Conservation (phyloP, 2,888 invertebrate genomes). For the Drosophila lacicola region DNA sequence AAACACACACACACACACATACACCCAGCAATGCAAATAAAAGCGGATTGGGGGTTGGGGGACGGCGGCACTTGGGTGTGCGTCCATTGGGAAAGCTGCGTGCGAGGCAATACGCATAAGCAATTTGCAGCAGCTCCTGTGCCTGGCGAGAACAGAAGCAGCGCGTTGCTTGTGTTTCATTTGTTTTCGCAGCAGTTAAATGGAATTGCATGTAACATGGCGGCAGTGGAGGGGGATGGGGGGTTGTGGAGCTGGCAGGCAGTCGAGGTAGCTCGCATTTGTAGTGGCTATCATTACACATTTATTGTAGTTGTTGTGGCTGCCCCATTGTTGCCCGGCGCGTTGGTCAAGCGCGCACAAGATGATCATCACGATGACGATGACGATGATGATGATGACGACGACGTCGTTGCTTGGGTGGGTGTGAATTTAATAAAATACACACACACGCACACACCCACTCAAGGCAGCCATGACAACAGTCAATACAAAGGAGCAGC, state of each 20-base stretch:
- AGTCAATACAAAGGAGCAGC: conserved; percentile 58
- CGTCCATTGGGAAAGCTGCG: conserved; percentile 37
- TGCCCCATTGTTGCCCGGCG: conserved; percentile 53
- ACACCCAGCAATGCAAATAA: conserved; percentile 47
- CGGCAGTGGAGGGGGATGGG: background rate
- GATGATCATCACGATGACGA: conserved; percentile 37
- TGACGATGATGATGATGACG: conserved; percentile 39
- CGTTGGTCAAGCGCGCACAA: conserved; percentile 67
- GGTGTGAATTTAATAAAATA: conserved; percentile 81
- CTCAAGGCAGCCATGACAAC: conserved; percentile 73
- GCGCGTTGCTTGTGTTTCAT: conserved; percentile 55
- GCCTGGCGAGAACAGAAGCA: conserved; percentile 32
- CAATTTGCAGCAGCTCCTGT: conserved; percentile 59
- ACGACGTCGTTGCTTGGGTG: conserved; percentile 45
- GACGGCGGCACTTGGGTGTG: background rate
- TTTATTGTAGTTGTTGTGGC: conserved; percentile 69
- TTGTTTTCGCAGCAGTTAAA: conserved; percentile 79
- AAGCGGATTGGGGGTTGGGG: background rate
- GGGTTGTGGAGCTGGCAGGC: background rate
- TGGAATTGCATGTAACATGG: conserved; percentile 69
- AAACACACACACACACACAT: conserved; percentile 6
- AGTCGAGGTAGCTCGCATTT: conserved; percentile 38
- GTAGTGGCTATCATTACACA: conserved; percentile 75
- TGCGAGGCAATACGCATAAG: conserved; percentile 55
- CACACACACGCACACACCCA: conserved; percentile 25